phyloP scores from a whole-genome alignment of 2,113 vertebrate genomes.

The Seriola dumerili region DNA sequence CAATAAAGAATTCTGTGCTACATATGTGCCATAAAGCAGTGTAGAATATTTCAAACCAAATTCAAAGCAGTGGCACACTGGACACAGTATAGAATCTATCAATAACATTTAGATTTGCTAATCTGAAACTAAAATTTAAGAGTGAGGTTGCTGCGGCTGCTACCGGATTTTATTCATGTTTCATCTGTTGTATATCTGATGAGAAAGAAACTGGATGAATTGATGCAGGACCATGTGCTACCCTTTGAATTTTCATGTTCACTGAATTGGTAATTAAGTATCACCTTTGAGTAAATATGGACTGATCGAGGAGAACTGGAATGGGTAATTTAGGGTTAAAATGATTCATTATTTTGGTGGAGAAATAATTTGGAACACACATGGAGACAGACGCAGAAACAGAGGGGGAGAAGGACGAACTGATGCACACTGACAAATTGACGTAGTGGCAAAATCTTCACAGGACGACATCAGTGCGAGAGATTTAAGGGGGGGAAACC shows the following conservation, averaged over 20 bases:
- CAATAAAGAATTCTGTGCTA: no score
- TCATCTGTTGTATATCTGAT: no score
- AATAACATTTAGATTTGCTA: background rate
- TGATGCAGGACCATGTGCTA: background rate
- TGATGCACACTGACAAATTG: constrained; percentile 8
- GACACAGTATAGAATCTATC: no score
- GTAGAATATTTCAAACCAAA: background rate
- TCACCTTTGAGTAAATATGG: background rate
- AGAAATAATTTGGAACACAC: background rate
- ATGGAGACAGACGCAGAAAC: background rate
- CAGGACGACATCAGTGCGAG: background rate
- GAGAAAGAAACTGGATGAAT: background rate
- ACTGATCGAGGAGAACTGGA: background rate
- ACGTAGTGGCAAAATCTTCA: background rate
- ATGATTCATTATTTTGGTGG: background rate
- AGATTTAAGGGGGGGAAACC: background rate
- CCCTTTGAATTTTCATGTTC: background rate
- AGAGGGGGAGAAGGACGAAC: background rate
- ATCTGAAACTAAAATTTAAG: background rate
- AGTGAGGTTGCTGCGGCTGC: background rate
- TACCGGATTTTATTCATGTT: no score
- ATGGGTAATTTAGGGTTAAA: background rate
- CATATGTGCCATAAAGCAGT: background rate
- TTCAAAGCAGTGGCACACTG: background rate
- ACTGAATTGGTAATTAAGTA: background rate